phyloP scores from a whole-genome alignment of 1,140 invertebrate species.

The Drosophila parabipectinata region DNA sequence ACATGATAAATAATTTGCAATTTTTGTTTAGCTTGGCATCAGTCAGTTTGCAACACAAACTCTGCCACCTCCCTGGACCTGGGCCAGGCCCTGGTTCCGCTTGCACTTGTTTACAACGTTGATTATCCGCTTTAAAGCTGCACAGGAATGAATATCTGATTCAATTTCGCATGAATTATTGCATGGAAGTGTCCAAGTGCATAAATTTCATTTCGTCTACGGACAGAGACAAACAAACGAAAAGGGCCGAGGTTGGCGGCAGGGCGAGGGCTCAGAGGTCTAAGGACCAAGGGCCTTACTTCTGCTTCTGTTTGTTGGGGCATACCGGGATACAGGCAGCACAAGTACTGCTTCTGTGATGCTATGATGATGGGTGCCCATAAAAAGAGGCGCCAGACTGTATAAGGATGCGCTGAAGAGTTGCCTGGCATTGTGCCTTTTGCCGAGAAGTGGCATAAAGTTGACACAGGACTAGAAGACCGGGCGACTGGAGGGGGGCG shows the following conservation, averaged over 20 bases:
- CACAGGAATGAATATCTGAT: constrained; percentile 80
- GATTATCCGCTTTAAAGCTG: constrained; percentile 80
- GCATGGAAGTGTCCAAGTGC: constrained; percentile 79
- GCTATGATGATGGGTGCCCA: constrained; percentile 61
- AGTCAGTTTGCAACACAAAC: constrained; percentile 61
- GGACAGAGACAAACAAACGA: constrained; percentile 36
- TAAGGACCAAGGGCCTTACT: constrained; percentile 56
- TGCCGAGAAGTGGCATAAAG: constrained; percentile 71
- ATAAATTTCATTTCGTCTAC: constrained; percentile 80
- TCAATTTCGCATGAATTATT: constrained; percentile 83
- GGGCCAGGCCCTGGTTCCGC: constrained; percentile 7
- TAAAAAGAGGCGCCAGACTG: constrained; percentile 79
- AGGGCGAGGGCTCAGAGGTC: constrained; percentile 15
- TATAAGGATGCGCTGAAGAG: constrained; percentile 66
- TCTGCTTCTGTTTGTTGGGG: constrained; percentile 68
- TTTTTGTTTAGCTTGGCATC: constrained; percentile 53
- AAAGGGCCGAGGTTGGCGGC: too few relatives aligned
- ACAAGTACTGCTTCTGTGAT: constrained; percentile 49
- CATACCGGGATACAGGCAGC: constrained; percentile 57
- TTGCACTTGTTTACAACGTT: constrained; percentile 70
- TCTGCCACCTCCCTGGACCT: constrained; percentile 28
- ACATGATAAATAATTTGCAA: constrained; percentile 52
- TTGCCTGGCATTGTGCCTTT: constrained; percentile 66
- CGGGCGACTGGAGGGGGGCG: neutral
- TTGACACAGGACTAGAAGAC: constrained; percentile 65